phyloP scores from a whole-genome alignment of 2,113 vertebrate species.

The Prochilodus magdalenae region DNA sequence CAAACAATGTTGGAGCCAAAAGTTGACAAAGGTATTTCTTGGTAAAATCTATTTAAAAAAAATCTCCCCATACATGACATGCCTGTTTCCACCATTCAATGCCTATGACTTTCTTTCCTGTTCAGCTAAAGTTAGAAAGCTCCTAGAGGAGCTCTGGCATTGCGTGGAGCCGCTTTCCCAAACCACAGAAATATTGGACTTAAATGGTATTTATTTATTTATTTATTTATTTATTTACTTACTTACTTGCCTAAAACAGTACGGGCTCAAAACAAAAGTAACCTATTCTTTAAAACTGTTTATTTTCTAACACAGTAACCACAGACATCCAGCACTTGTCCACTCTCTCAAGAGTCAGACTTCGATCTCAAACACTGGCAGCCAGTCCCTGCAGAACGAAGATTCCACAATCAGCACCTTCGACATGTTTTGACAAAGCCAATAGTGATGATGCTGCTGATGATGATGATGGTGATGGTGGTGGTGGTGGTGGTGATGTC shows the following conservation, averaged over 20 bases:
- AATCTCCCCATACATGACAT: not conserved
- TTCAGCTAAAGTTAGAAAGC: constrained; percentile 84
- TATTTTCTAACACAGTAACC: not conserved
- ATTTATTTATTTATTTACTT: too few species aligned
- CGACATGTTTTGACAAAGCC: not conserved
- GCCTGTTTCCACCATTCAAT: not conserved
- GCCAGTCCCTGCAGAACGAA: constrained; percentile 15
- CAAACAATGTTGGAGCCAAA: constrained; percentile 78
- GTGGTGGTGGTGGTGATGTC: too few species aligned
- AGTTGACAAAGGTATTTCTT: constrained; percentile 87
- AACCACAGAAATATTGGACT: constrained; percentile 28
- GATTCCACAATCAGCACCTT: not conserved
- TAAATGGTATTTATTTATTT: constrained; percentile 57
- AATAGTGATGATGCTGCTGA: not conserved
- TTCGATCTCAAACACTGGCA: not conserved
- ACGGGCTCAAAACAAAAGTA: not conserved
- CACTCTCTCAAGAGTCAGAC: not conserved
- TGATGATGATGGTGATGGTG: not conserved
- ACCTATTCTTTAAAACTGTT: not conserved
- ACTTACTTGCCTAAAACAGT: too few species aligned
- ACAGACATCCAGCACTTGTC: constrained; percentile 19
- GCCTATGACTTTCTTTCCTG: constrained; percentile 24
- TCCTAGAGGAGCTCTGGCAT: constrained; percentile 88
- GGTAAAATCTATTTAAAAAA: not conserved
- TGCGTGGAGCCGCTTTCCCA: constrained; percentile 79